Percentiles rank a stretch among this genome's conserved stretches.
phyloP scores from a whole-genome alignment of 1,140 invertebrate species.

The Pygmarrhopalites habei region DNA sequence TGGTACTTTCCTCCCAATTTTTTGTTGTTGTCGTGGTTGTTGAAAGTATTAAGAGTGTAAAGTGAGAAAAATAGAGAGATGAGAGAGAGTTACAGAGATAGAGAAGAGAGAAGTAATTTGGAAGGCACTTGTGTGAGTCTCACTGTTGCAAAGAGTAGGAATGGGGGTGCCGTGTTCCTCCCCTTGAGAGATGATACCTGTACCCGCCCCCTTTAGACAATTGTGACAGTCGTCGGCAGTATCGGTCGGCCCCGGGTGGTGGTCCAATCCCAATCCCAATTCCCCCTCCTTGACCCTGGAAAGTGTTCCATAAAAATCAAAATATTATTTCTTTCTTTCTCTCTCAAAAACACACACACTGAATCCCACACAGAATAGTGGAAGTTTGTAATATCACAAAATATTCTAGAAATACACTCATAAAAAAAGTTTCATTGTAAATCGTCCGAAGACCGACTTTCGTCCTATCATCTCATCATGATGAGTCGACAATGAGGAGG shows the following conservation, averaged over 20 bases:
- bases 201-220: constrained; percentile 29
- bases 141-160: constrained; percentile 41
- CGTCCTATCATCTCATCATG: too few species aligned
- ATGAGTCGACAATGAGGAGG: too few species aligned
- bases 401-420: background rate
- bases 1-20: too few species aligned
- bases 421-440: background rate
- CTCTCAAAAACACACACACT: background rate
- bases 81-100: constrained; percentile 30
- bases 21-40: too few species aligned
- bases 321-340: too few species aligned
- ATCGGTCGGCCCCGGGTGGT: constrained; percentile 6
- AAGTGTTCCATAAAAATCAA: background rate
- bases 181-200: constrained; percentile 36
- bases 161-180: constrained; percentile 38
- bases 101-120: constrained; percentile 36
- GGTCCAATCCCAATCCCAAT: too few species aligned
- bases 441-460: background rate
- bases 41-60: too few species aligned
- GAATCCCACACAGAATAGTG: background rate
- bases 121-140: constrained; percentile 39
- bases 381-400: background rate
- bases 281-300: background rate
- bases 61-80: background rate
- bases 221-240: constrained; percentile 36